phyloP scores from a whole-genome alignment of 2,113 vertebrate genomes.

The Furnarius figulus region DNA sequence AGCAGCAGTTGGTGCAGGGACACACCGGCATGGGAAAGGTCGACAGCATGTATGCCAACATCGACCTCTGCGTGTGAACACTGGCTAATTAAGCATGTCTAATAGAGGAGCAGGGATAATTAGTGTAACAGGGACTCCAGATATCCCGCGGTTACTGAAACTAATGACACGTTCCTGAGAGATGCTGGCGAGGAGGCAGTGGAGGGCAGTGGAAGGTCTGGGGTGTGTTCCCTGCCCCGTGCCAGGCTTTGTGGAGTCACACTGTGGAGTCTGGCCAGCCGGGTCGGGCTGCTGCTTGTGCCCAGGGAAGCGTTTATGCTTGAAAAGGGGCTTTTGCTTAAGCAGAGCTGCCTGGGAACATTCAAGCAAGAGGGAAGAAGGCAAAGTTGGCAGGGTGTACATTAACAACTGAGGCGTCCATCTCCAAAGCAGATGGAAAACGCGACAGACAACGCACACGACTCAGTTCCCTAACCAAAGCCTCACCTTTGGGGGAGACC shows the following conservation, averaged over 20 bases:
- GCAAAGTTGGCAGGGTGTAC: neutral
- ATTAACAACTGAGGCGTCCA: neutral
- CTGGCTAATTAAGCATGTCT: conserved; percentile 57
- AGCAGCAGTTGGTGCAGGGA: neutral
- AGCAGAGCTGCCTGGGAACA: neutral
- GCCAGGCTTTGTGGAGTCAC: neutral
- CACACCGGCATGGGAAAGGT: neutral
- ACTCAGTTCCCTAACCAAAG: neutral
- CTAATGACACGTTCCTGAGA: neutral
- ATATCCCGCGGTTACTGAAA: neutral
- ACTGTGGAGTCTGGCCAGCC: neutral
- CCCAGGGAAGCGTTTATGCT: neutral
- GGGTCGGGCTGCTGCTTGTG: neutral
- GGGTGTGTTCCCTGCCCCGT: neutral
- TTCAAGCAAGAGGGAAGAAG: neutral
- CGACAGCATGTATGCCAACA: neutral
- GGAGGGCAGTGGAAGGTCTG: neutral
- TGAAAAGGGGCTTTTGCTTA: neutral
- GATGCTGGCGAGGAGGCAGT: neutral
- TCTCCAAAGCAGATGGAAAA: neutral
- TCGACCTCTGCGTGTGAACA: neutral
- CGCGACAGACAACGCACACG: fast-evolving
- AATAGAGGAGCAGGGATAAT: conserved; percentile 31
- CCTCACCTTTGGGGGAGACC: neutral
- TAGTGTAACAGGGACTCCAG: conserved; percentile 12